Evolutionary conservation across 2,888 invertebrate species (phyloP).

Genomic region (Alsophila aescularia): DNA sequence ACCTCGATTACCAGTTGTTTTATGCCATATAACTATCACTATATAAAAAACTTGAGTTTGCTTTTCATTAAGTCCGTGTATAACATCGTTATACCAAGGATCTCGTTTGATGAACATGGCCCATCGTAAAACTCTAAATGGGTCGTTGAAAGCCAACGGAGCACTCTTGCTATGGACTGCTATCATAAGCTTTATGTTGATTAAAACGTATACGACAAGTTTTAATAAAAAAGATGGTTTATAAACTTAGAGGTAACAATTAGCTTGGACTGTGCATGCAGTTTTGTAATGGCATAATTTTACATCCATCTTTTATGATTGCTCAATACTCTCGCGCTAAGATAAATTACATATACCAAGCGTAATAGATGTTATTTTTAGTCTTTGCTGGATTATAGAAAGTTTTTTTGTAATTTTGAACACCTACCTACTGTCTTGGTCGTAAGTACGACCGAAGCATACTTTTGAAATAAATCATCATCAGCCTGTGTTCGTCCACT

Average conservation of each 20-base stretch:
- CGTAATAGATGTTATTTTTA: too few relatives aligned
- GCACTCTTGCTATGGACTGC: conserved; percentile 35
- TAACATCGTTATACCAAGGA: conserved; percentile 37
- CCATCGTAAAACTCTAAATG: conserved; percentile 57
- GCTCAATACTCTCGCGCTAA: too few relatives aligned
- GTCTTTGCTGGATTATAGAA: too few relatives aligned
- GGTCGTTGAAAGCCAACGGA: conserved; percentile 44
- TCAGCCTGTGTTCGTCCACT: too few relatives aligned
- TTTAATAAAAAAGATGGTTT: too few relatives aligned
- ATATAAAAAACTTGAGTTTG: conserved; percentile 16
- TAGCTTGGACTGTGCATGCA: not conserved
- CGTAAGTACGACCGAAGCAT: too few relatives aligned
- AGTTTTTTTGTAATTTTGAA: too few relatives aligned
- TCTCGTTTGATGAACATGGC: conserved; percentile 47
- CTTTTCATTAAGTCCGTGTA: conserved; percentile 26
- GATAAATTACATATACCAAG: too few relatives aligned
- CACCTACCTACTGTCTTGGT: too few relatives aligned
- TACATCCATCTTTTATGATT: too few relatives aligned
- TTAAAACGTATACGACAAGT: conserved; percentile 47
- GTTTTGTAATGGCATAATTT: too few relatives aligned
- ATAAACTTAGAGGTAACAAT: not conserved
- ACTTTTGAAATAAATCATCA: too few relatives aligned
- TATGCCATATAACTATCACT: conserved; percentile 4
- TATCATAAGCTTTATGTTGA: conserved; percentile 51
- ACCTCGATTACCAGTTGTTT: conserved; percentile 2